Conservation (phyloP, 2,888 invertebrate genomes). For the Leptinotarsa juncta region DNA sequence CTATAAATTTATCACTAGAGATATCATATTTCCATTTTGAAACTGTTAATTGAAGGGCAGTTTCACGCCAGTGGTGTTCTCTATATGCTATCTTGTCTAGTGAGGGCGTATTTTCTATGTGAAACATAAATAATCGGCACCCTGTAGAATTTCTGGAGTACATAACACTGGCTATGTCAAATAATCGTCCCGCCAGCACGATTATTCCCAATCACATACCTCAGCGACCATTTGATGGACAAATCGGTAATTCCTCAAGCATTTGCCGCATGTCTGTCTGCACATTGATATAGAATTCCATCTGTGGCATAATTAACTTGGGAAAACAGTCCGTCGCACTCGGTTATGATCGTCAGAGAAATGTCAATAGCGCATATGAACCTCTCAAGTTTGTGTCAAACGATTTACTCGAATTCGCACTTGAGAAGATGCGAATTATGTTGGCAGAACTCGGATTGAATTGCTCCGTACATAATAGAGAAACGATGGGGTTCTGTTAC, state of each 20-base stretch:
- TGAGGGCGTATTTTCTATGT: no score
- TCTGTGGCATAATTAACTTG: slow-evolving; percentile 4
- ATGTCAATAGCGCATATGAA: slow-evolving; percentile 7
- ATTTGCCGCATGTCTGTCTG: slow-evolving; percentile 6
- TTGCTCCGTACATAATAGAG: background rate
- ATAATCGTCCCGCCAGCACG: background rate
- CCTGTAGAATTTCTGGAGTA: background rate
- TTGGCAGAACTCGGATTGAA: slow-evolving; percentile 8
- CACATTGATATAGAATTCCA: slow-evolving; percentile 11
- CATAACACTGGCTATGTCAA: background rate
- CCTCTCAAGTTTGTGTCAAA: slow-evolving; percentile 18
- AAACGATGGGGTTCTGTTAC: background rate
- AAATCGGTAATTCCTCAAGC: slow-evolving; percentile 3
- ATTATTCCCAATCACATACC: slow-evolving; percentile 12
- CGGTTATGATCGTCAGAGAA: slow-evolving; percentile 16
- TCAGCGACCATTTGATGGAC: slow-evolving; percentile 13
- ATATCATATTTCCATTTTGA: no score
- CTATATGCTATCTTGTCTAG: no score
- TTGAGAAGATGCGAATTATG: slow-evolving; percentile 12
- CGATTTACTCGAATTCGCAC: slow-evolving; percentile 10
- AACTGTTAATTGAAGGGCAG: no score
- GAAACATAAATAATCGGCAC: no score
- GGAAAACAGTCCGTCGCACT: background rate
- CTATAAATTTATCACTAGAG: no score
- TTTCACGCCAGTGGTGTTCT: no score